Base-by-base conservation (phyloP, 2,797 vertebrate genomes). In the Borostomias antarcticus region DNA sequence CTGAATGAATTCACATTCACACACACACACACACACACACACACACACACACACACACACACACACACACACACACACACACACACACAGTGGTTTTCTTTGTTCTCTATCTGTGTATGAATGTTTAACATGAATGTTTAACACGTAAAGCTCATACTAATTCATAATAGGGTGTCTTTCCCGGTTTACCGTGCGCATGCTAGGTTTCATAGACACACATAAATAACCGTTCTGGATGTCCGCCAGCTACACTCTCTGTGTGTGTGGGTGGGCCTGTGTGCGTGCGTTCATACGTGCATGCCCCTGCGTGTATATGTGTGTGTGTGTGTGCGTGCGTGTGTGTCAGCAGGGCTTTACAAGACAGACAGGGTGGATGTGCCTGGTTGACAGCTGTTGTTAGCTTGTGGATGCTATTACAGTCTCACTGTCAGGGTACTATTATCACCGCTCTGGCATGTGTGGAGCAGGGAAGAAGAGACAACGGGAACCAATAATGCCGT, bases 291-390 rank as follows among this genome's bases (percentile, higher is more conserved):
- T n/a, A n/a, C n/a, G n/a, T n/a, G n/a, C n/a, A n/a, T n/a, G n/a
- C n/a, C n/a, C n/a, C n/a, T n/a, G n/a, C n/a, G n/a, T n/a, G n/a
- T n/a, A n/a, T n/a, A n/a, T n/a, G n/a, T n/a, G n/a, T n/a, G n/a
- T n/a, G n/a, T 13, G 54, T 58, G 54, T 57, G 53, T 57, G 53
- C 29, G 54, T 35, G 37, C 4, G 19, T 29, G 25, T 48, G 37
- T 8, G 48, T 21, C 25, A 51, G 48, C 48, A 2, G 23, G 11
- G 19, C 23, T 25, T 19, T 19, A 54, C 28, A 2, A 5, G 2
- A 17, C 69, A 3, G 51, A 64, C 35, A 64, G 61, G 67, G 78
- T 58, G 71, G 74, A 82, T 81, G 72, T 82, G 62, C 4, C 48
- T 3, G n/a, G 70, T 66, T 69, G 69, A 70, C 58, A 69, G 52